Evolutionary conservation across 2,888 invertebrate species (phyloP).

Genomic region (Lepetodrilus schrolli): DNA sequence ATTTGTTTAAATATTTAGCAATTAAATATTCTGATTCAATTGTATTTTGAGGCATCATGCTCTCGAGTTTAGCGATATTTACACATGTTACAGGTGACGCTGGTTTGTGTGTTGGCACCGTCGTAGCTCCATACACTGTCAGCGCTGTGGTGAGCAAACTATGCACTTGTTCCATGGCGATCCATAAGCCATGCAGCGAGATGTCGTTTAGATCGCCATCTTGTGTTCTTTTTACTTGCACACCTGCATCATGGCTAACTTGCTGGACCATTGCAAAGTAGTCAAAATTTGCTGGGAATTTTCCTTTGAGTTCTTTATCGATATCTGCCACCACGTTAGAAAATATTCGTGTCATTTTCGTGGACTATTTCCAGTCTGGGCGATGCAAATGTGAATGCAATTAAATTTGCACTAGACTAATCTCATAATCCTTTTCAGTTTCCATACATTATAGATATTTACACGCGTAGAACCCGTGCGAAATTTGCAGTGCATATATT

Average conservation of each 20-base stretch:
- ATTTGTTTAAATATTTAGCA: too few relatives aligned
- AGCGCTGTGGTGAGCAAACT: conserved; percentile 48
- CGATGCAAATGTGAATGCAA: neutral
- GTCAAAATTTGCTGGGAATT: conserved; percentile 53
- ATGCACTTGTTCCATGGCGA: conserved; percentile 48
- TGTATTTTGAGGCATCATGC: neutral
- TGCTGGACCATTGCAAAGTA: conserved; percentile 49
- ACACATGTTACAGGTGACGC: neutral
- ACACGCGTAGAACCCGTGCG: too few relatives aligned
- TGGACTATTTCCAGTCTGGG: too few relatives aligned
- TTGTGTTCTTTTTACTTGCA: conserved; percentile 23
- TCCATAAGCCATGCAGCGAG: conserved; percentile 48
- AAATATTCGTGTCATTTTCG: conserved; percentile 48
- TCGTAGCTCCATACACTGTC: conserved; percentile 46
- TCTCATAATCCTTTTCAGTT: too few relatives aligned
- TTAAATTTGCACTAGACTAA: neutral
- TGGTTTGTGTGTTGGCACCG: conserved; percentile 33
- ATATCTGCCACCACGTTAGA: conserved; percentile 51
- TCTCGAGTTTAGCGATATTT: neutral
- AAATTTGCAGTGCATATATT: too few relatives aligned
- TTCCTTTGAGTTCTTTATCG: conserved; percentile 43
- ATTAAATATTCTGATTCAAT: neutral
- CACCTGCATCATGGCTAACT: conserved; percentile 52
- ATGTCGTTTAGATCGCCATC: neutral
- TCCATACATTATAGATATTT: too few relatives aligned